Evolutionary conservation across 2,113 vertebrate species (phyloP).

Genomic region (Stercorarius parasiticus): DNA sequence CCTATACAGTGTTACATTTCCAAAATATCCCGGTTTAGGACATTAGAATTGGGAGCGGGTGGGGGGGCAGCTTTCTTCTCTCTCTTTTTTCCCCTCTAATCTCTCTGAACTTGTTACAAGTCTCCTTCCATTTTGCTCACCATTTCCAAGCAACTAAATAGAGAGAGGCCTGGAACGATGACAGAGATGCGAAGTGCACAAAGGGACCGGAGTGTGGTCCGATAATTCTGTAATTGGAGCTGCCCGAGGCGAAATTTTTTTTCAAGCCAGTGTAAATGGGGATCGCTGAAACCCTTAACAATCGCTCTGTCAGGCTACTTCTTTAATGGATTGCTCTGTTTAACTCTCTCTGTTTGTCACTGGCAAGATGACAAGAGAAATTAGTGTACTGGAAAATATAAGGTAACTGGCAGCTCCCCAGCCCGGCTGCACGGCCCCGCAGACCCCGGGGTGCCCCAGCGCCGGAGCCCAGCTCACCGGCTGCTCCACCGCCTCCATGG

Average conservation of each 20-base stretch:
- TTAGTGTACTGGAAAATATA: conserved; percentile 58
- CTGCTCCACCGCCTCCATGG: neutral
- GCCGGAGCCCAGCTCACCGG: neutral
- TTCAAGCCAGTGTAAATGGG: conserved; percentile 50
- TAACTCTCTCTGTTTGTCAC: conserved; percentile 61
- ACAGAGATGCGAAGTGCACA: conserved; percentile 57
- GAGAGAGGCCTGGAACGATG: conserved; percentile 51
- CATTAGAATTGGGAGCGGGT: neutral
- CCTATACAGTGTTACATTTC: conserved; percentile 63
- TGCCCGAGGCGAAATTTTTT: conserved; percentile 26
- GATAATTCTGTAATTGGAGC: conserved; percentile 67
- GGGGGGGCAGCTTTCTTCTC: neutral
- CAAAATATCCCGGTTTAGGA: conserved; percentile 44
- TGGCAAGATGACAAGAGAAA: conserved; percentile 58
- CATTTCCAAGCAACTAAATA: conserved; percentile 69
- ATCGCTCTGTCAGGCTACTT: conserved; percentile 36
- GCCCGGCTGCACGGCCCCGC: neutral
- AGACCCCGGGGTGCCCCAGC: neutral
- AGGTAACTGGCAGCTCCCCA: conserved; percentile 49
- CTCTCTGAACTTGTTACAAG: conserved; percentile 69
- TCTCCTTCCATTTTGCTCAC: conserved; percentile 67
- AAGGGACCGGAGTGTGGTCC: conserved; percentile 56
- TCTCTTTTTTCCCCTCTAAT: neutral
- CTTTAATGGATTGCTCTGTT: conserved; percentile 61
- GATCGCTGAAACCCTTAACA: conserved; percentile 54